Base-by-base conservation (phyloP, 2,797 vertebrate species). In the Macroramphosus scolopax region DNA sequence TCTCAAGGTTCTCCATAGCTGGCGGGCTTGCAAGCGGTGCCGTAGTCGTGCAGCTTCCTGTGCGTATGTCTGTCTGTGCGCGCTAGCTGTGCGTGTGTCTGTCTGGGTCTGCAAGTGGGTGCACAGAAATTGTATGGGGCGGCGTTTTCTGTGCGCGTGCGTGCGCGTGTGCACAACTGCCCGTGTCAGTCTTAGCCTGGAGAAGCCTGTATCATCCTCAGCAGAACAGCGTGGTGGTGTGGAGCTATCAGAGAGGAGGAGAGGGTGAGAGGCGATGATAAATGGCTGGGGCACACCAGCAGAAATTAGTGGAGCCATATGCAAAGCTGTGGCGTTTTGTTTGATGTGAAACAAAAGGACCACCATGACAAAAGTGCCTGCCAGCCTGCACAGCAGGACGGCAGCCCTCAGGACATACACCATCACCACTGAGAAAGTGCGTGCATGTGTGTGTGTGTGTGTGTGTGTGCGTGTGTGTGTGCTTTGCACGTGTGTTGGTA, bases 321-420 rank as follows among this genome's bases (percentile, higher is more conserved):
- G 84, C 85, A 87, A 82, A 88, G 81, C 82, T 84, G 80, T 84
- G 82, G 80, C 70, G 74, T 87, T 87, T 86, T 86, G 83, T 89
- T 87, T 89, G 87, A 89, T 85, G 83, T 87, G 84, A 89, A 88
- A 89, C 88, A 88, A 89, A 88, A 87, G 86, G 84, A 85, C 86
- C 84, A 82, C 86, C 85, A 70, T 81, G 85, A 87, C 85, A 87
- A 87, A 88, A 85, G 84, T 86, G 86, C 69, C 85, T 81, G 85
- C 82, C 86, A 87, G 78, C 78, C 75, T 47, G 69, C 81, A 75
- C 85, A 86, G 84, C 80, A 79, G 84, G 88, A 62, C 73, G 50
- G 76, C 70, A 79, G 73, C 75, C 82, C 80, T 77, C 68, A 81
- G 84, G 77, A 83, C 79, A 80, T 76, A 77, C 72, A 80, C 72